These are phyloP conservation scores for Catharus fuscescens DNA, from an alignment of 2,113 vertebrate species.

Conservation along the genomic window DNA sequence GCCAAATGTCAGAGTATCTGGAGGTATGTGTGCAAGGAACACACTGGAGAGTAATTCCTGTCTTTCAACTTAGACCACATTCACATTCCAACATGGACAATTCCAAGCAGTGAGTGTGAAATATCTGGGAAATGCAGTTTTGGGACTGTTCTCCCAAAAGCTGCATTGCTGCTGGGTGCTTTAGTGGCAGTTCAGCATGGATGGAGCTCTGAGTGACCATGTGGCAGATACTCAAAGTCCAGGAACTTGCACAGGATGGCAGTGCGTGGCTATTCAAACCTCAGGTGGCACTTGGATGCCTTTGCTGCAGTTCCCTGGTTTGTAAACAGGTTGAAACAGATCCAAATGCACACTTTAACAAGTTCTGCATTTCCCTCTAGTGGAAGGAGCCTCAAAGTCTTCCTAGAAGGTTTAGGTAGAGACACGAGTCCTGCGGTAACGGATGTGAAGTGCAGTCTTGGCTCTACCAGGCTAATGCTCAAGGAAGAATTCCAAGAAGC, in stretches of 20 bases:
- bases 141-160: not conserved
- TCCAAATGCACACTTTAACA: not conserved
- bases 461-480: not conserved
- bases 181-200: not conserved
- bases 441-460: not conserved
- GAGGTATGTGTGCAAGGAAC: not conserved
- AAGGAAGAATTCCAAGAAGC: not conserved
- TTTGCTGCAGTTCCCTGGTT: not conserved
- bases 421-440: accelerated
- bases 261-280: not conserved
- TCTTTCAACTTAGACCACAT: not conserved
- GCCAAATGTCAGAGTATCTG: not conserved
- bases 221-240: not conserved
- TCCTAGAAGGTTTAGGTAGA: not conserved
- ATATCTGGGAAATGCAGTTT: not conserved
- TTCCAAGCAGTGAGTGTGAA: not conserved
- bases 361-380: not conserved
- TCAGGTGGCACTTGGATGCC: not conserved
- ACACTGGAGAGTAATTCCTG: not conserved
- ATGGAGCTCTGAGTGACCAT: not conserved
- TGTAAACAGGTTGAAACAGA: not conserved
- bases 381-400: not conserved
- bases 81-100: accelerated
- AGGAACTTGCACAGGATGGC: not conserved
- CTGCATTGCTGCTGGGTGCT: not conserved